These are phyloP conservation scores for Brenthis hecate DNA, from an alignment of 2,888 invertebrate genomes.

Conservation along the genomic window DNA sequence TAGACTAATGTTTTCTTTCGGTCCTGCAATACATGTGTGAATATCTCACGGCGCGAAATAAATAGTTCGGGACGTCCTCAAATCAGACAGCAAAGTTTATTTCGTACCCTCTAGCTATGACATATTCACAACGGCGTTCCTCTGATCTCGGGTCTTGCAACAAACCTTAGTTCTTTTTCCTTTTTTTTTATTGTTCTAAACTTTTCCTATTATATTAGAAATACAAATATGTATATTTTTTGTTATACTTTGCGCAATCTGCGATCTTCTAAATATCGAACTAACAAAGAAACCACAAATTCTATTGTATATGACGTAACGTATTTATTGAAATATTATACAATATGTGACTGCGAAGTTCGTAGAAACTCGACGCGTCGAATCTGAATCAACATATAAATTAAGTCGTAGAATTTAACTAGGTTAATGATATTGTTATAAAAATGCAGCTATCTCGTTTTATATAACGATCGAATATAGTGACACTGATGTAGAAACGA, in stretches of 20 bases:
- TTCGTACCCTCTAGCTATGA: conserved; percentile 62
- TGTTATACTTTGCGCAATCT: conserved; percentile 48
- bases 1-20: not conserved
- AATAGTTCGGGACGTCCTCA: conserved; percentile 62
- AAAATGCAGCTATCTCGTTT: conserved; percentile 37
- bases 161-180: conserved; percentile 52
- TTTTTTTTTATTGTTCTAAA: conserved; percentile 48
- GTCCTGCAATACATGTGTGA: conserved; percentile 54
- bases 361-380: conserved; percentile 3
- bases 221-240: conserved; percentile 60
- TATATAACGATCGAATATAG: conserved; percentile 30
- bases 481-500: conserved; percentile 59
- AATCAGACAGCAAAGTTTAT: conserved; percentile 38
- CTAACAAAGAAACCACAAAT: conserved; percentile 13
- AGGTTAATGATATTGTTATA: conserved; percentile 23
- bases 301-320: conserved; percentile 13
- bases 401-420: conserved; percentile 25
- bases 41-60: conserved; percentile 73
- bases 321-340: conserved; percentile 25
- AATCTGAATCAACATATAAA: conserved; percentile 16
- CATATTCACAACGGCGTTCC: conserved; percentile 65
- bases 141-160: conserved; percentile 75
- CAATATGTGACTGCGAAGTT: conserved; percentile 10
- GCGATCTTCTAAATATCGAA: conserved; percentile 29
- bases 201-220: conserved; percentile 57